These are phyloP conservation scores for Campopleginae sp. DNA, from an alignment of 2,888 invertebrate species.

Conservation along the genomic window DNA sequence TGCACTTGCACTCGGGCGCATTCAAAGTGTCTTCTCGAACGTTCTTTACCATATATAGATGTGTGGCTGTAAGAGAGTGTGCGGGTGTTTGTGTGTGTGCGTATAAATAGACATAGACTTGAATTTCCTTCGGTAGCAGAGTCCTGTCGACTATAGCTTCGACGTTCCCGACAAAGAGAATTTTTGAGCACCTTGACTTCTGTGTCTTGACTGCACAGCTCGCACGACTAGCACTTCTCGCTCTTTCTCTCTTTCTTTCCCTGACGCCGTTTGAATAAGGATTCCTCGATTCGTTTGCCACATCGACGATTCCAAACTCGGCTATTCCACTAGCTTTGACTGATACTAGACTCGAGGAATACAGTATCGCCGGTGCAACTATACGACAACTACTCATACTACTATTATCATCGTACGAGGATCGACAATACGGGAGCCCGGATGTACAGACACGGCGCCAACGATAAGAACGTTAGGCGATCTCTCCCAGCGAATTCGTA, in stretches of 20 bases:
- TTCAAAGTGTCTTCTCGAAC: conserved; percentile 17
- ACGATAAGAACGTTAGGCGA: conserved; percentile 50
- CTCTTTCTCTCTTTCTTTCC: conserved; percentile 21
- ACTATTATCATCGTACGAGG: conserved; percentile 6
- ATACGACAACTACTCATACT: conserved; percentile 10
- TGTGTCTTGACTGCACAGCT: conserved; percentile 26
- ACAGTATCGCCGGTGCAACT: conserved; percentile 10
- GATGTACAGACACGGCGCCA: conserved; percentile 6
- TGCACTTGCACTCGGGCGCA: neutral
- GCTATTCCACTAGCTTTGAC: conserved; percentile 34
- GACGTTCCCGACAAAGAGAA: conserved; percentile 61
- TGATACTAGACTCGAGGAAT: conserved; percentile 9
- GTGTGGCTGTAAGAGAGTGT: too few relatives aligned
- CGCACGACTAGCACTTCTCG: conserved; percentile 19
- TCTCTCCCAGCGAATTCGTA: conserved; percentile 60
- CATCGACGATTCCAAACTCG: conserved; percentile 62
- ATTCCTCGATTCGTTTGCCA: conserved; percentile 65
- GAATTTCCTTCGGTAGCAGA: conserved; percentile 4
- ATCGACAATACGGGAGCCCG: neutral
- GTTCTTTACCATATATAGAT: conserved; percentile 3
- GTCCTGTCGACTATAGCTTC: conserved; percentile 11
- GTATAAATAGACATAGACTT: conserved; percentile 4
- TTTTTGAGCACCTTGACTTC: conserved; percentile 50
- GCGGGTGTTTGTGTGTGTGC: neutral
- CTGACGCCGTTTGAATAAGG: conserved; percentile 33